Percentiles rank a stretch among this genome's conserved stretches.
Evolutionary conservation across 1,140 invertebrate species (phyloP).

Genomic region (Sycophaga agraensis): DNA sequence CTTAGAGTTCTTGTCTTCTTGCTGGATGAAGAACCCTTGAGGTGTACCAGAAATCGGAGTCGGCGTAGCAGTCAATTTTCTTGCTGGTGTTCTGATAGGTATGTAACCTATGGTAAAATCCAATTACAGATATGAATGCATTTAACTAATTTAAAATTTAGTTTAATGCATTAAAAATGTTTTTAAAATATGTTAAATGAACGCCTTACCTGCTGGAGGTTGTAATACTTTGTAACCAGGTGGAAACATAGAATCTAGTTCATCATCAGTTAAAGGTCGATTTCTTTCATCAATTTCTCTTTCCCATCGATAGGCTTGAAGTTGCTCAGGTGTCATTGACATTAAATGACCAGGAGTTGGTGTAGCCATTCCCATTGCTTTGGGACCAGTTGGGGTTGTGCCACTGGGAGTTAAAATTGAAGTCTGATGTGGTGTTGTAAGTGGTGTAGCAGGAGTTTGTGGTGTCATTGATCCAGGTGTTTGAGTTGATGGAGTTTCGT

Average conservation of each 20-base stretch:
- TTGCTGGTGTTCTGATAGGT: slow-evolving; percentile 94
- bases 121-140: too few relatives aligned
- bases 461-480: slow-evolving; percentile 76
- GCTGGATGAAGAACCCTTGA: slow-evolving; percentile 95
- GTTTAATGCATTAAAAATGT: background rate
- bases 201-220: slow-evolving; percentile 78
- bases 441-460: slow-evolving; percentile 69
- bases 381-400: slow-evolving; percentile 89
- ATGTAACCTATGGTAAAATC: slow-evolving; percentile 73
- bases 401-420: slow-evolving; percentile 64
- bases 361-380: slow-evolving; percentile 97
- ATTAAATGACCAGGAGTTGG: slow-evolving; percentile 93
- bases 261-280: slow-evolving; percentile 93
- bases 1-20: slow-evolving; percentile 80
- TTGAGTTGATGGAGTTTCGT: slow-evolving; percentile 87
- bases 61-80: slow-evolving; percentile 96
- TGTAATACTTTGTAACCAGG: slow-evolving; percentile 97
- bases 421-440: slow-evolving; percentile 65
- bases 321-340: slow-evolving; percentile 98
- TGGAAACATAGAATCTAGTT: slow-evolving; percentile 95
- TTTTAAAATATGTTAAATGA: too few relatives aligned
- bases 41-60: slow-evolving; percentile 93
- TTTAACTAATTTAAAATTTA: slow-evolving; percentile 14
- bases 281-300: slow-evolving; percentile 98
- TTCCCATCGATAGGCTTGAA: slow-evolving; percentile 98